Base-by-base conservation (phyloP, 2,888 invertebrate genomes). In the Trachelus stipa region DNA sequence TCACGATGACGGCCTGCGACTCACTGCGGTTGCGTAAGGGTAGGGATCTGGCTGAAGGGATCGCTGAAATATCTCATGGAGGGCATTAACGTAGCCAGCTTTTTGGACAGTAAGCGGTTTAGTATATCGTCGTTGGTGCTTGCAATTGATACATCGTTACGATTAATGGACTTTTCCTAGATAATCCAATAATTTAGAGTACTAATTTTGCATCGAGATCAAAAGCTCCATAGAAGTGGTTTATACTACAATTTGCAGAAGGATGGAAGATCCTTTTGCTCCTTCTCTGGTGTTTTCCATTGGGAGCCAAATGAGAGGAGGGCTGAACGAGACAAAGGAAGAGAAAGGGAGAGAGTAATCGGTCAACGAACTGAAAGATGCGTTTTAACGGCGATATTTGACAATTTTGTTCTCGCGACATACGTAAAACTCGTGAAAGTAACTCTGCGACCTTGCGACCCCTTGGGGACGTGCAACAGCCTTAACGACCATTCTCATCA, bases 141-240 rank as follows among this genome's bases (percentile, higher is more conserved):
- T 80, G 77, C 79, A 77, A 82, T 84, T 84, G 80, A 82, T 81
- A 75, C 81, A 84, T 82, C 79, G 82, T 77, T 77, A n/a, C 78
- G 77, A 79, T 80, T 82, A 85, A 83, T 81, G 75, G 23, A 56
- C 56, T 56, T 56, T 56, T 56, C 56, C 15, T 15, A 23, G 56
- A 56, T 56, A 56, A 56, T 56, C 23, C 56, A 56, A 23, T 56
- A 23, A 56, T 23, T 56, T 56, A 56, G 56, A 56, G 23, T 23
- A 23, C 56, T 56, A 56, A 15, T 15, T 40, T 40, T 56, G 56
- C 56, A 56, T 9, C 23, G 56, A 56, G 56, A 56, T 56, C 56
- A 56, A 56, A 56, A 56, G 56, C 23, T 9, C 56, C 1, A 56
- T 23, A 2, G 56, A 23, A 23, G 56, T 56, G 23, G 23, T 23